These are phyloP conservation scores for Sander lucioperca DNA, from an alignment of 2,113 vertebrate species.

Conservation along the genomic window DNA sequence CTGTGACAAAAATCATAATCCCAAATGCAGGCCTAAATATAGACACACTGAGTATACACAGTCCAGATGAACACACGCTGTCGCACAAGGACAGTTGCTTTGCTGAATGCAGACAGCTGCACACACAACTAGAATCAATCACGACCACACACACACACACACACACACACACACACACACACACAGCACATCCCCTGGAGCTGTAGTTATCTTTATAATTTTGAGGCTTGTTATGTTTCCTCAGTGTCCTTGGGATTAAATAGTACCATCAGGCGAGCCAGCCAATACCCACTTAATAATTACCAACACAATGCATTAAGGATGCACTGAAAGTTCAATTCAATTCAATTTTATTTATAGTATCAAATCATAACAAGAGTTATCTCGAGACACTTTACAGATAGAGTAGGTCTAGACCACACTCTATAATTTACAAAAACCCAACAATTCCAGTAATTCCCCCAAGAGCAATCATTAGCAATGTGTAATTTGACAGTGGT, in stretches of 20 bases:
- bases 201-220: slow-evolving; percentile 55
- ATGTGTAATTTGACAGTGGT: too few species aligned
- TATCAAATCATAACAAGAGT: too few species aligned
- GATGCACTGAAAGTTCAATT: slow-evolving; percentile 6
- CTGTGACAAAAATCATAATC: slow-evolving; percentile 24
- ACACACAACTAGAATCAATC: slow-evolving; percentile 47
- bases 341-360: too few species aligned
- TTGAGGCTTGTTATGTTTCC: slow-evolving; percentile 70
- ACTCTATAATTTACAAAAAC: too few species aligned
- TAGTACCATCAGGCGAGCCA: slow-evolving; percentile 45
- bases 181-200: slow-evolving; percentile 12
- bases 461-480: too few species aligned
- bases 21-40: slow-evolving; percentile 29
- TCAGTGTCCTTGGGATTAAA: slow-evolving; percentile 70
- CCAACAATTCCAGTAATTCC: too few species aligned
- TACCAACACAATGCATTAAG: slow-evolving; percentile 24
- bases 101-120: slow-evolving; percentile 34
- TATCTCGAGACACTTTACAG: too few species aligned
- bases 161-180: not conserved
- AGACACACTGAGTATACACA: not conserved
- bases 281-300: slow-evolving; percentile 46
- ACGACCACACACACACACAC: not conserved
- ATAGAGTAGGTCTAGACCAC: too few species aligned
- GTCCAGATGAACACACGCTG: slow-evolving; percentile 17
- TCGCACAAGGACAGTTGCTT: slow-evolving; percentile 40